Evolutionary conservation across 2,888 invertebrate species (phyloP), one percentile per base, ranked within the genome.

Genomic region (Linnaemya tessellans): DNA sequence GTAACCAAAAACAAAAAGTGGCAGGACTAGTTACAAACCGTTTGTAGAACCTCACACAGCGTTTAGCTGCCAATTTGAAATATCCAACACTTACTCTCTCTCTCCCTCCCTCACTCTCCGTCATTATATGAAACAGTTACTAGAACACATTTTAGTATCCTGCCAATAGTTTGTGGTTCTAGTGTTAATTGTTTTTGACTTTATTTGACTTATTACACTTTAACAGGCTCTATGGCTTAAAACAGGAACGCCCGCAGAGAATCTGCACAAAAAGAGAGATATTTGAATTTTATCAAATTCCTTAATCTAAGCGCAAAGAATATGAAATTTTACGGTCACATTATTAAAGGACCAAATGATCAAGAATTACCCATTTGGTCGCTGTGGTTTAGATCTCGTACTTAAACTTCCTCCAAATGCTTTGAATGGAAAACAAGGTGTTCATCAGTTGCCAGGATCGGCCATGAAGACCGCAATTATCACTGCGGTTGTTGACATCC

Each of bases 161-260:
- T 60, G 65, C 62, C 38, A 58, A 20, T 15, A 67, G 71, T 68
- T 85, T 88, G 88, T 79, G 87, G 88, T 88, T 86, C 87, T 80
- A 67, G 87, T 88, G 87, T 78, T 87, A 88, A 88, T 87, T 86
- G 86, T 81, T 84, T 84, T 85, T 86, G 83, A 84, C 74, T 83
- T 84, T 71, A 79, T 54, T 38, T 79, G 38, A 84, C 73, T 83
- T 79, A 71, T 80, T 80, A 81, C 83, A 58, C 85, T 80, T 79
- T 78, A 74, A 78, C 74, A 74, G 58, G 70, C 38, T 79, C 54
- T 30, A 7, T 4, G 38, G n/a, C 43, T 54, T 43, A 51, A n/a
- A 41, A 74, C 30, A 65, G 20, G 25, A 64, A 41, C 58, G 46
- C 74, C 75, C 18, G 64, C 35, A 15, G 77, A 22, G 71, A 30